A percentile compares a stretch with the other conserved stretches of the same genome.
Conservation (phyloP, 2,797 vertebrate genomes). For the Notolabrus celidotus region DNA sequence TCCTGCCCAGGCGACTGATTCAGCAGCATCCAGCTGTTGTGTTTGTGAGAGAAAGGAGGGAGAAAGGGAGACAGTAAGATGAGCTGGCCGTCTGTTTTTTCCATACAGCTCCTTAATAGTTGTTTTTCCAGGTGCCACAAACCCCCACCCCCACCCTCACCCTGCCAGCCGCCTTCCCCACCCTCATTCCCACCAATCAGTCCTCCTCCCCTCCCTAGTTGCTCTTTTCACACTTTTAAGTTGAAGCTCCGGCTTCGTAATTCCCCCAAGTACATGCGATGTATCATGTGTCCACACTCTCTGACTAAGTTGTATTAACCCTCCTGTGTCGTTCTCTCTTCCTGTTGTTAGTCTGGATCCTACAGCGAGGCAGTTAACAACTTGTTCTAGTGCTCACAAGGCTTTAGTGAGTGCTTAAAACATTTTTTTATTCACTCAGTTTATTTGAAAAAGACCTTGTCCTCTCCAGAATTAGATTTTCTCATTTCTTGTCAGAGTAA, state of each 20-base stretch:
- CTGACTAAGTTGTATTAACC: conserved; percentile 18
- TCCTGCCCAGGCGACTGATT: conserved; percentile 73
- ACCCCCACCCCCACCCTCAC: conserved; percentile 12
- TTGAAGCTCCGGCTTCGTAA: conserved; percentile 38
- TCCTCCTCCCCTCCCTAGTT: conserved; percentile 21
- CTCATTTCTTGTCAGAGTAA: neutral
- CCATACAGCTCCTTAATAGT: conserved; percentile 54
- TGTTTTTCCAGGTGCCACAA: conserved; percentile 73
- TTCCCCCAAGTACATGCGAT: conserved; percentile 3
- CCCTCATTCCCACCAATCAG: conserved; percentile 45
- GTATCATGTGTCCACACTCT: conserved; percentile 24
- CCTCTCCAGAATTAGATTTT: too few species aligned
- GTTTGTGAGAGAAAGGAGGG: conserved; percentile 36
- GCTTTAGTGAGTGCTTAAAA: neutral
- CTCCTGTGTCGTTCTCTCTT: conserved; percentile 34
- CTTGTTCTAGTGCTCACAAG: neutral
- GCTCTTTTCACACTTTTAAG: conserved; percentile 48
- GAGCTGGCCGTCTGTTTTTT: conserved; percentile 56
- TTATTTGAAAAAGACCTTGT: too few species aligned
- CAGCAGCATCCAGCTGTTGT: conserved; percentile 73
- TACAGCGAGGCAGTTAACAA: conserved; percentile 25
- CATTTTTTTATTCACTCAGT: too few species aligned
- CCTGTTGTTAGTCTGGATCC: conserved; percentile 23
- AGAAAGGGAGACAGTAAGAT: conserved; percentile 38
- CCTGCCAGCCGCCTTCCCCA: conserved; percentile 11